Evolutionary conservation across 2,113 vertebrate genomes (phyloP).

Genomic region (Syrmaticus mikado): DNA sequence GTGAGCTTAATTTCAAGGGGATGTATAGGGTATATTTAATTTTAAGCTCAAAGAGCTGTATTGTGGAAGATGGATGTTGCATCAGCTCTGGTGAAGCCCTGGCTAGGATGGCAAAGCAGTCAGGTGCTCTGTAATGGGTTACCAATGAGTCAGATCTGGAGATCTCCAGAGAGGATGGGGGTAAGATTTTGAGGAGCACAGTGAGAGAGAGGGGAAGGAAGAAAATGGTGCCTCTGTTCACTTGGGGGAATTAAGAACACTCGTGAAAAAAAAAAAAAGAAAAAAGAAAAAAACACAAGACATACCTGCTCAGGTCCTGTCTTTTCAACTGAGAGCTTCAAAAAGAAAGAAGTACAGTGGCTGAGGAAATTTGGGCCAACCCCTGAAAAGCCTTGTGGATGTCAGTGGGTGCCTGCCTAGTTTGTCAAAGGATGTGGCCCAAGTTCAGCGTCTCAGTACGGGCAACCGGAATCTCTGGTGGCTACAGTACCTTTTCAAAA

Average conservation of each 20-base stretch:
- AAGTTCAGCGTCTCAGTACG: background rate
- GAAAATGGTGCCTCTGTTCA: background rate
- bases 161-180: background rate
- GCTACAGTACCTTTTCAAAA: background rate
- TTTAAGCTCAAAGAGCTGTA: background rate
- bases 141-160: background rate
- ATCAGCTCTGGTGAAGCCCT: background rate
- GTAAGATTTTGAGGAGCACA: background rate
- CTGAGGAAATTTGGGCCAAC: background rate
- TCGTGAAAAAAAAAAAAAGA: background rate
- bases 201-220: accelerated
- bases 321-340: background rate
- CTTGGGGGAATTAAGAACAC: background rate
- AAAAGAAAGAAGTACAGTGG: background rate
- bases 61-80: background rate
- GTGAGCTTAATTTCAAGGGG: background rate
- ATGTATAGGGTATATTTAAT: background rate
- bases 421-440: background rate
- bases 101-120: accelerated
- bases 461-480: background rate
- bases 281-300: background rate
- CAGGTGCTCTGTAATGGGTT: background rate
- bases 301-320: background rate
- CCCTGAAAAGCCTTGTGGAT: background rate
- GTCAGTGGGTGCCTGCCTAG: background rate